Conservation (phyloP, 2,888 invertebrate genomes). For the Acrocera orbiculus region DNA sequence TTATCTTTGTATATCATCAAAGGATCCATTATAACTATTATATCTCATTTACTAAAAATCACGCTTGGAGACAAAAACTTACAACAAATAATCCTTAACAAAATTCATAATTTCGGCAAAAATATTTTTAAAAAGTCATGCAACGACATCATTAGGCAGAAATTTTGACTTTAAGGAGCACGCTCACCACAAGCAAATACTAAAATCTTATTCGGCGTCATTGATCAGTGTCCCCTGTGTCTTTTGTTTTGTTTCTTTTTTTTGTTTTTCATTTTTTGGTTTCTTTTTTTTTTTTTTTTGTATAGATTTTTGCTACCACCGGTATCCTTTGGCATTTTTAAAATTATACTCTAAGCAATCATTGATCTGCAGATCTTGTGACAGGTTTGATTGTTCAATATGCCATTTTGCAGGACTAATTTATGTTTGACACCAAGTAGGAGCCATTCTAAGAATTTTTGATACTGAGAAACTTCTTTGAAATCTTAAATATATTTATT, state of each 20-base stretch:
- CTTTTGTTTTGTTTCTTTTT: background rate
- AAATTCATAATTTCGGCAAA: background rate
- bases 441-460: too few species aligned
- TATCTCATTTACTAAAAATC: background rate
- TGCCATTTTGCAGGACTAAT: too few species aligned
- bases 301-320: background rate
- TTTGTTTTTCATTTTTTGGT: conserved; percentile 1
- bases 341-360: too few species aligned
- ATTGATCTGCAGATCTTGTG: too few species aligned
- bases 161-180: conserved; percentile 6
- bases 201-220: conserved; percentile 6
- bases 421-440: too few species aligned
- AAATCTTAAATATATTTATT: too few species aligned
- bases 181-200: conserved; percentile 3
- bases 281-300: background rate
- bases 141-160: conserved; percentile 8
- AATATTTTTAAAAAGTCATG: conserved; percentile 4
- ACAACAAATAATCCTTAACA: background rate
- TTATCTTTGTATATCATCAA: too few species aligned
- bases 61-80: background rate
- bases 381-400: too few species aligned
- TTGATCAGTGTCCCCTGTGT: background rate
- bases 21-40: background rate
- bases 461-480: too few species aligned
- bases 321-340: too few species aligned